Conservation (phyloP, 2,113 vertebrate genomes). For the Cyanistes caeruleus region DNA sequence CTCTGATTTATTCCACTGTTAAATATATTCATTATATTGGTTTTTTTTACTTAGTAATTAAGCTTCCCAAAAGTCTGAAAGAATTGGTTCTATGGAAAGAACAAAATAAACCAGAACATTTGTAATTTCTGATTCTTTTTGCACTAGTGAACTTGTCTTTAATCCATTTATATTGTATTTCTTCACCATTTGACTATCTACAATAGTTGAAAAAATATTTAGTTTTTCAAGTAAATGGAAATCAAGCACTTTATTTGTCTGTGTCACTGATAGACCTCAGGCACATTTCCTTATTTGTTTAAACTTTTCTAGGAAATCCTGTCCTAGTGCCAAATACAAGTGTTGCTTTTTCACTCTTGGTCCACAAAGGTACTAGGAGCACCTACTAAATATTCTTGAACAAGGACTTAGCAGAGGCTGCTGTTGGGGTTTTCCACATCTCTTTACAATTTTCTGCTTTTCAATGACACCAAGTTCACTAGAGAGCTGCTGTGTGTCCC, state of each 20-base stretch:
- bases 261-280: neutral
- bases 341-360: neutral
- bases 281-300: neutral
- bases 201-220: neutral
- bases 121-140: neutral
- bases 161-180: neutral
- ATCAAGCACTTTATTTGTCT: neutral
- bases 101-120: neutral
- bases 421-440: neutral
- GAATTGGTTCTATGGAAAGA: neutral
- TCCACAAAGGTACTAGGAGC: neutral
- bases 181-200: neutral
- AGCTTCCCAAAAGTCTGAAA: neutral
- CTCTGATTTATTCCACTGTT: neutral
- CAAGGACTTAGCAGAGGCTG: neutral
- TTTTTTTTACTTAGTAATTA: neutral
- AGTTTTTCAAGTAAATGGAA: neutral
- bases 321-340: neutral
- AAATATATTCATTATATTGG: neutral
- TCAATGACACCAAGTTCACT: neutral
- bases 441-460: neutral
- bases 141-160: neutral
- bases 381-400: neutral
- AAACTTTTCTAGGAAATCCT: neutral
- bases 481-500: neutral